Conservation (phyloP, 2,113 vertebrate species). For the Labeo catla region DNA sequence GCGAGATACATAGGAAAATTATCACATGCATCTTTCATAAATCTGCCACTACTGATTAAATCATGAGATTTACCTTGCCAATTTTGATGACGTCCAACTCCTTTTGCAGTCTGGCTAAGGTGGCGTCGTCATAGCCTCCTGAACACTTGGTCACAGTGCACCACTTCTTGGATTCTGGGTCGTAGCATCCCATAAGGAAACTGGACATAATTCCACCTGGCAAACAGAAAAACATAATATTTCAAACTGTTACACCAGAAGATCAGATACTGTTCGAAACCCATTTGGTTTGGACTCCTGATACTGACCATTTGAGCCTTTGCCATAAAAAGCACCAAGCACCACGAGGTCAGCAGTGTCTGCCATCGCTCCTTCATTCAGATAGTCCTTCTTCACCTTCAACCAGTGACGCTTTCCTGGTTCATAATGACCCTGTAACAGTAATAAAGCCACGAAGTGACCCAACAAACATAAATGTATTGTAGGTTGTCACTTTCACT, state of each 20-base stretch:
- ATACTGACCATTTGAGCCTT: constrained; percentile 90
- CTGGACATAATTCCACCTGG: constrained; percentile 98
- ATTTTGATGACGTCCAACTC: constrained; percentile 98
- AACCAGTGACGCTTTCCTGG: constrained; percentile 98
- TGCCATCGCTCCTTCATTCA: constrained; percentile 97
- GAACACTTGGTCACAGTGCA: constrained; percentile 98
- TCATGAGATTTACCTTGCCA: constrained; percentile 85
- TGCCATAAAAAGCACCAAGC: constrained; percentile 95
- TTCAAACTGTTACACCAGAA: background rate
- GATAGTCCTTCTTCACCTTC: constrained; percentile 98
- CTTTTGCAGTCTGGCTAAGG: constrained; percentile 88
- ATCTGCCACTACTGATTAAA: background rate
- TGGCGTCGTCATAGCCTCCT: constrained; percentile 93
- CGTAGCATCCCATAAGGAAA: constrained; percentile 97
- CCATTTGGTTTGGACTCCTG: background rate
- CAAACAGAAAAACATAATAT: background rate
- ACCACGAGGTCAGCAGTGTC: constrained; percentile 97
- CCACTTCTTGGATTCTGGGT: constrained; percentile 90
- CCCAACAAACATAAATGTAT: background rate
- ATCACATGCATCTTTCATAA: background rate
- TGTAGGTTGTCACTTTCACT: no score
- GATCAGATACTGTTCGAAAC: background rate
- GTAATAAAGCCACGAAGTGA: background rate
- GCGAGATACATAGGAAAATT: constrained; percentile 29
- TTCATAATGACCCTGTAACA: constrained; percentile 85